Evolutionary conservation across 2,797 vertebrate species (phyloP).

Genomic region (Thalassophryne amazonica): DNA sequence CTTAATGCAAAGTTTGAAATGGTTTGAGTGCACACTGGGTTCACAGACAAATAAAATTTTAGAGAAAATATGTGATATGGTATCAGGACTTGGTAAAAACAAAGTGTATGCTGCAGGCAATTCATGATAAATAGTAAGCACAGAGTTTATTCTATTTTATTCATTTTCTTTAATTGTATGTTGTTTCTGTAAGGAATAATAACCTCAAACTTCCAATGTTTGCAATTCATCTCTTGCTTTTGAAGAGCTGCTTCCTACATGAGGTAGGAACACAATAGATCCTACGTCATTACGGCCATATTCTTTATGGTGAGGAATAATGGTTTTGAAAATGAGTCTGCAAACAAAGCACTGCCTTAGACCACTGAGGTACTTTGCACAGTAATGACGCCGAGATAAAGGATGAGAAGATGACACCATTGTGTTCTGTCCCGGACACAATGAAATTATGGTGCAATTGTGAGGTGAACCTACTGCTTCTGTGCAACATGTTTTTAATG

Average conservation of each 20-base stretch:
- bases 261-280: conserved; percentile 42
- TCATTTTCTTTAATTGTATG: neutral
- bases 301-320: conserved; percentile 64
- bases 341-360: conserved; percentile 61
- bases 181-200: conserved; percentile 2
- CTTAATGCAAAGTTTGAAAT: conserved; percentile 12
- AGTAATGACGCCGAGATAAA: conserved; percentile 49
- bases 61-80: conserved; percentile 1
- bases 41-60: conserved; percentile 46
- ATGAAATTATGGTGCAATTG: conserved; percentile 50
- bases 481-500: conserved; percentile 32
- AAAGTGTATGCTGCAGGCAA: conserved; percentile 29
- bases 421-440: conserved; percentile 42
- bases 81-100: conserved; percentile 22
- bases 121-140: neutral
- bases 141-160: neutral
- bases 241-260: conserved; percentile 50
- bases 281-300: conserved; percentile 48
- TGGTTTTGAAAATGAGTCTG: conserved; percentile 59
- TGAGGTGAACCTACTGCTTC: conserved; percentile 42
- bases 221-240: conserved; percentile 18
- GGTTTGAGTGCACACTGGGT: conserved; percentile 2
- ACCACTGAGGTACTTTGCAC: conserved; percentile 47
- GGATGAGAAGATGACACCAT: conserved; percentile 57
- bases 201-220: conserved; percentile 10